A percentile compares a stretch with the other conserved stretches of the same genome.
These are phyloP conservation scores for Stictonetta naevosa DNA, from an alignment of 2,113 vertebrate species.

Conservation along the genomic window DNA sequence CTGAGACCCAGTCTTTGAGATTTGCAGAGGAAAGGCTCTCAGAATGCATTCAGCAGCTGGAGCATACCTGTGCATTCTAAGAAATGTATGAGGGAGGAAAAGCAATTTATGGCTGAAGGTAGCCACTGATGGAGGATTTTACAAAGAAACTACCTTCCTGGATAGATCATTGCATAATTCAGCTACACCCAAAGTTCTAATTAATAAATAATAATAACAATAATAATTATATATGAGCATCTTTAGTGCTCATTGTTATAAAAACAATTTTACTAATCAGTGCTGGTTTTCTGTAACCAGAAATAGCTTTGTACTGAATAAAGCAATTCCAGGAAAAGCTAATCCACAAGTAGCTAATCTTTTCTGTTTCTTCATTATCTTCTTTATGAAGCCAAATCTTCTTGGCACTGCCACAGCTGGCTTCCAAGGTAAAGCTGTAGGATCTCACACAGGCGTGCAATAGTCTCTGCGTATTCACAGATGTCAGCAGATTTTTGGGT, in stretches of 20 bases:
- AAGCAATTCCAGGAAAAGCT: conserved; percentile 16
- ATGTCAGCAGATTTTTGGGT: background rate
- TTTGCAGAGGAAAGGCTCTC: background rate
- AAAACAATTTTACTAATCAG: background rate
- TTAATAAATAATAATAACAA: background rate
- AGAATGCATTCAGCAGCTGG: background rate
- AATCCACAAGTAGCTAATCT: background rate
- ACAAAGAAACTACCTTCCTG: background rate
- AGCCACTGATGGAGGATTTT: background rate
- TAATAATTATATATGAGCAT: background rate
- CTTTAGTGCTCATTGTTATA: background rate
- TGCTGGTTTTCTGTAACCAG: background rate
- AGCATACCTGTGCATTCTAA: background rate
- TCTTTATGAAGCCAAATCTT: conserved; percentile 26
- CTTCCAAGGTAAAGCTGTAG: conserved; percentile 10
- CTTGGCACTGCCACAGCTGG: conserved; percentile 17
- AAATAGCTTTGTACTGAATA: background rate
- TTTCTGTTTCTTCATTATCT: conserved; percentile 1
- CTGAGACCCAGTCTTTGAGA: background rate
- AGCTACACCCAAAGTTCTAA: background rate
- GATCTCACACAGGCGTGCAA: background rate
- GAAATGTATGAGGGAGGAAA: background rate
- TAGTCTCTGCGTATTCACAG: background rate
- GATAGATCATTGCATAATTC: background rate
- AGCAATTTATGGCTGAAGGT: background rate